Conservation (phyloP, 2,113 vertebrate species). For the Gymnorhina tibicen region DNA sequence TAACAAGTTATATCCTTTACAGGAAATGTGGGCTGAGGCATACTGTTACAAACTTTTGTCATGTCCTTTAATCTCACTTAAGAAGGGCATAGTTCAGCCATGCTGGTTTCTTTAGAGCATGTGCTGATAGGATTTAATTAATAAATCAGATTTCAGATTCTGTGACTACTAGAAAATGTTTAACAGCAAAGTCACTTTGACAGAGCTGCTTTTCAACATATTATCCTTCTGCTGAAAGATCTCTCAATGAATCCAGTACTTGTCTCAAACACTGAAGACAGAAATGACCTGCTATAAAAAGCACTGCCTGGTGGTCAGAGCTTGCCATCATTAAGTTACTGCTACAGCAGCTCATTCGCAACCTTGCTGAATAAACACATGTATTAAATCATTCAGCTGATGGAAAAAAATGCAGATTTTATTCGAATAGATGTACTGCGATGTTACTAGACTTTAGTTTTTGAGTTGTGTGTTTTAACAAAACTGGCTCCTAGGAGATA, state of each 20-base stretch:
- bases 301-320: neutral
- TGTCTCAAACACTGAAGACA: conserved; percentile 4
- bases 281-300: neutral
- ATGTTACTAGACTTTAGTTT: neutral
- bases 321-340: neutral
- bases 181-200: conserved; percentile 22
- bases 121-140: conserved; percentile 47
- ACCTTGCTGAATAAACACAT: conserved; percentile 23
- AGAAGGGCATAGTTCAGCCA: neutral
- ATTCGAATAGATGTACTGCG: neutral
- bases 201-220: neutral
- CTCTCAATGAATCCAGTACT: neutral
- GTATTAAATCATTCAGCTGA: neutral
- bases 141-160: conserved; percentile 22
- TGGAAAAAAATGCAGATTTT: neutral
- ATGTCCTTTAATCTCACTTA: conserved; percentile 1
- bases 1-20: conserved; percentile 10
- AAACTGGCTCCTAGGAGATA: neutral
- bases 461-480: neutral
- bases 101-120: neutral
- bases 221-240: conserved; percentile 31
- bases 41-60: neutral
- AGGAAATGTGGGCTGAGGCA: neutral
- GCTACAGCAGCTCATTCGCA: neutral
- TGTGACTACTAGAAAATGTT: conserved; percentile 8